A percentile compares a stretch with the other conserved stretches of the same genome.
Evolutionary conservation across 2,113 vertebrate species (phyloP).

Genomic region (Delphinapterus leucas): DNA sequence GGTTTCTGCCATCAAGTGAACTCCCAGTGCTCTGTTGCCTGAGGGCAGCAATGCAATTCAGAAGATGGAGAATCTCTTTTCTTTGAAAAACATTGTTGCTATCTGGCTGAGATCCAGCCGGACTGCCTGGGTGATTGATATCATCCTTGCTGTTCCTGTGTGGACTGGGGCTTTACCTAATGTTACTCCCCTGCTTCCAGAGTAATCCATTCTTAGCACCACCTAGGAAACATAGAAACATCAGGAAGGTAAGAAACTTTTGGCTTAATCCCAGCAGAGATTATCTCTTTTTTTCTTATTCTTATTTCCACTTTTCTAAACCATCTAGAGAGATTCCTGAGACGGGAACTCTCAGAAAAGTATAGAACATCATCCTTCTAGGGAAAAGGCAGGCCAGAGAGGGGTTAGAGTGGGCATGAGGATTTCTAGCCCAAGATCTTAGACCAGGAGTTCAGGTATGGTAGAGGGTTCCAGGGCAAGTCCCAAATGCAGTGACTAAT

Average conservation of each 20-base stretch:
- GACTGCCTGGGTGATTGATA: background rate
- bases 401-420: background rate
- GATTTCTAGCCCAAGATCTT: background rate
- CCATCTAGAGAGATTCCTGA: background rate
- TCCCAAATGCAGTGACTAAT: background rate
- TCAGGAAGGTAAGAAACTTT: constrained; percentile 10
- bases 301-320: background rate
- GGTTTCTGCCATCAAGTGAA: background rate
- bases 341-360: background rate
- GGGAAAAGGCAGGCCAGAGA: background rate
- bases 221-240: background rate
- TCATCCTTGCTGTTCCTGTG: background rate
- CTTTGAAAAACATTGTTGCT: background rate
- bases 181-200: background rate
- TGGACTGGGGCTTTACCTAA: constrained; percentile 37
- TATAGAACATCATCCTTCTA: background rate
- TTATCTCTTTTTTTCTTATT: background rate
- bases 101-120: background rate
- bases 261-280: background rate
- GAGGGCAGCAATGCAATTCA: background rate
- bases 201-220: background rate
- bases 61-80: background rate
- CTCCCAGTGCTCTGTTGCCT: background rate
- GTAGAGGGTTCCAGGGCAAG: no score
- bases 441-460: background rate